phyloP scores from a whole-genome alignment of 1,140 invertebrate species.

The Paralvinella palmiformis region DNA sequence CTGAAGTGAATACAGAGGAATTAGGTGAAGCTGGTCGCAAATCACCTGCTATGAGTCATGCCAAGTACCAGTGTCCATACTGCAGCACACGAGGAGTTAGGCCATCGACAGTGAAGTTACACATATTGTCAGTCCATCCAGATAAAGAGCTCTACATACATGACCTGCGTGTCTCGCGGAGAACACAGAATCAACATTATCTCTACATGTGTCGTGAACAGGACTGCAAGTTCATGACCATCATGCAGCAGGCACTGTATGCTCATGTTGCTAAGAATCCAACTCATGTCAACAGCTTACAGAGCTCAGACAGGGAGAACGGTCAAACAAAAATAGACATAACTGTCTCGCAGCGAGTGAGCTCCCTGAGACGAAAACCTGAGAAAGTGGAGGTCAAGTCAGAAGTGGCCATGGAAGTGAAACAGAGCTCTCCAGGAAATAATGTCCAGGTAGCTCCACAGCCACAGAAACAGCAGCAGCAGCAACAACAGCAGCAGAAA shows the following conservation, averaged over 20 bases:
- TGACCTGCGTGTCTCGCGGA: not conserved
- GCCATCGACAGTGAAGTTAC: constrained; percentile 6
- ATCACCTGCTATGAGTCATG: too few relatives aligned
- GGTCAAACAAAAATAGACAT: too few relatives aligned
- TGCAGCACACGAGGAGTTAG: constrained; percentile 2
- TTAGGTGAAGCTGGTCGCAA: too few relatives aligned
- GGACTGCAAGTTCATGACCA: not conserved
- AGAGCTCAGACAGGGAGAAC: too few relatives aligned
- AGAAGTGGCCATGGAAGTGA: not conserved
- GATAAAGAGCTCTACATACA: not conserved
- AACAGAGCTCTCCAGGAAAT: not conserved
- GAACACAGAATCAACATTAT: not conserved
- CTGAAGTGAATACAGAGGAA: too few relatives aligned
- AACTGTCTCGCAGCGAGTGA: too few relatives aligned
- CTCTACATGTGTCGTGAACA: not conserved
- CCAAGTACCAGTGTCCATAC: constrained; percentile 7
- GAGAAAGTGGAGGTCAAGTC: not conserved
- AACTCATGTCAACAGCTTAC: not conserved
- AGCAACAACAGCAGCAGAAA: too few relatives aligned
- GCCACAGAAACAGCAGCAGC: too few relatives aligned
- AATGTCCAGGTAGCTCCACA: not conserved
- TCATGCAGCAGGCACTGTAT: constrained; percentile 1
- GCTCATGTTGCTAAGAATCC: constrained; percentile 4
- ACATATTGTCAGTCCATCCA: constrained; percentile 12
- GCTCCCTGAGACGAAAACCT: not conserved